These are phyloP conservation scores for Agrilus planipennis DNA, from an alignment of 1,140 invertebrate species.

Conservation along the genomic window DNA sequence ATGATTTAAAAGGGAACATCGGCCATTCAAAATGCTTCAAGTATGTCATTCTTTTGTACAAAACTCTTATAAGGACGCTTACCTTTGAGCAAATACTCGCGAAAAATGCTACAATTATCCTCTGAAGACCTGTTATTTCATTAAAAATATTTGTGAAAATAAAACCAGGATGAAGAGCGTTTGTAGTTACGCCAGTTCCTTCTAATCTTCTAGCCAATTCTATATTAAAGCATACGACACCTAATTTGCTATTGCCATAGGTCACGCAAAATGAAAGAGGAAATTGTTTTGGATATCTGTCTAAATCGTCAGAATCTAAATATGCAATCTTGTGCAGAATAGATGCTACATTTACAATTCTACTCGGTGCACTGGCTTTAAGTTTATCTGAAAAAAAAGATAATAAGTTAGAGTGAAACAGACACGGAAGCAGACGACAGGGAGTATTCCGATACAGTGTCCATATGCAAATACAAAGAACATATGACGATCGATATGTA, in stretches of 20 bases:
- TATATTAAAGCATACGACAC: conserved; percentile 51
- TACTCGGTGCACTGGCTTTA: conserved; percentile 39
- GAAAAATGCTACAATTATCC: no score
- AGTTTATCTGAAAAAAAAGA: conserved; percentile 42
- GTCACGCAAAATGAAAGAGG: neutral
- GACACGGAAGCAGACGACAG: conserved; percentile 51
- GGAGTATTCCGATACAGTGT: no score
- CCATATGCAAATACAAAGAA: no score
- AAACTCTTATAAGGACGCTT: no score
- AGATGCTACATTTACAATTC: conserved; percentile 60
- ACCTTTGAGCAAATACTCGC: no score
- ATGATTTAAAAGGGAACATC: no score
- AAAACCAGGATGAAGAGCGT: conserved; percentile 27
- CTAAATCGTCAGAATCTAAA: conserved; percentile 53
- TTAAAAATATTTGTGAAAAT: conserved; percentile 29
- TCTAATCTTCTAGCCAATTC: conserved; percentile 45
- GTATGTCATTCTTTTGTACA: no score
- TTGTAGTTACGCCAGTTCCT: conserved; percentile 32
- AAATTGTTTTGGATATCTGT: conserved; percentile 13
- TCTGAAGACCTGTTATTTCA: no score
- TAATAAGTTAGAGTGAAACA: conserved; percentile 72
- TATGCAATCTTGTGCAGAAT: conserved; percentile 43
- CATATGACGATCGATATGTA: no score
- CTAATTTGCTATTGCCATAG: conserved; percentile 61
- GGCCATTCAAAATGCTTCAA: no score